Evolutionary conservation across 1,140 invertebrate genomes (phyloP).

Genomic region (Homarus americanus): DNA sequence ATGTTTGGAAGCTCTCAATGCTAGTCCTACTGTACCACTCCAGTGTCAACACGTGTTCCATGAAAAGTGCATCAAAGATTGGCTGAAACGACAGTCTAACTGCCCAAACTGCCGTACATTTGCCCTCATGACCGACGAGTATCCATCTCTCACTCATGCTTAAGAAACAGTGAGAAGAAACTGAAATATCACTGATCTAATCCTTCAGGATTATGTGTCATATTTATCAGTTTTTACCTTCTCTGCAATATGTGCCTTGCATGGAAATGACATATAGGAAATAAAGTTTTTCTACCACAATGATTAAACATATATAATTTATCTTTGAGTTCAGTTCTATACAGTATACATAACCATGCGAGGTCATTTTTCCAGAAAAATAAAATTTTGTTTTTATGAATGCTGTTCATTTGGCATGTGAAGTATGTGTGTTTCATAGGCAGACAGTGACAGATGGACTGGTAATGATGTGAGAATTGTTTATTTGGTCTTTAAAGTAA

Average conservation of each 20-base stretch:
- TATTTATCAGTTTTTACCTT: neutral
- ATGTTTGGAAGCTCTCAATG: conserved; percentile 45
- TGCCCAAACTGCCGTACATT: conserved; percentile 63
- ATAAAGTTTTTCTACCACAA: too few relatives aligned
- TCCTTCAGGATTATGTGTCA: neutral
- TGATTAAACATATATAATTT: neutral
- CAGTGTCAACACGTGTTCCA: conserved; percentile 58
- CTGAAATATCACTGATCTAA: neutral
- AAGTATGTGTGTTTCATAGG: neutral
- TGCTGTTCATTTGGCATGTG: neutral
- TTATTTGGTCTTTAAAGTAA: neutral
- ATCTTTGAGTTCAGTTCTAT: neutral
- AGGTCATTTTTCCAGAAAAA: neutral
- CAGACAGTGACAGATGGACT: too few relatives aligned
- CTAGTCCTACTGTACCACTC: conserved; percentile 36
- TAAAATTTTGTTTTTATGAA: neutral
- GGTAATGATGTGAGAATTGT: too few relatives aligned
- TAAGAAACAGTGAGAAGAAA: neutral
- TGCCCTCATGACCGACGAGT: conserved; percentile 64
- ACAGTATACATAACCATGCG: neutral
- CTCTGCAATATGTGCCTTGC: neutral
- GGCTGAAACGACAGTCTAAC: conserved; percentile 59
- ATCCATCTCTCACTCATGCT: conserved; percentile 44
- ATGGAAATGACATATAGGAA: neutral
- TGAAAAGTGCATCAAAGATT: conserved; percentile 60